Base-by-base conservation (phyloP, 2,113 vertebrate genomes). In the Hypocryptadius cinnamomeus region DNA sequence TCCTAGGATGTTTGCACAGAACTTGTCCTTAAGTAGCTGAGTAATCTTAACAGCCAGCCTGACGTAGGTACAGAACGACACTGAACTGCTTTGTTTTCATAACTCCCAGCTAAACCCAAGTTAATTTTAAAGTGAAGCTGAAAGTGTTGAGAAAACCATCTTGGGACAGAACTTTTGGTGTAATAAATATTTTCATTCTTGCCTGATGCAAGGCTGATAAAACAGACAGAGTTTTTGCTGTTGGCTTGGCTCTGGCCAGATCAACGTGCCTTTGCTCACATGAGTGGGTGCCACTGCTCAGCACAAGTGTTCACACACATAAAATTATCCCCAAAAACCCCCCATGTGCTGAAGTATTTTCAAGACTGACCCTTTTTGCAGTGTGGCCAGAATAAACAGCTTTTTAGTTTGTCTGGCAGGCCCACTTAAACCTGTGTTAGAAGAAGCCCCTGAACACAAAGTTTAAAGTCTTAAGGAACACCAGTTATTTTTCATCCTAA, bases 1-100 rank as follows among this genome's bases (percentile, higher is more conserved):
- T 65, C 25, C 28, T 71, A 57, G 53, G 82, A 74, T 95, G 93
- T 96, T 95, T 96, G 89, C 90, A 86, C 65, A 95, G 72, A 92
- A 78, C 89, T 93, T 88, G 79, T 81, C 76, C 65, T 74, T 72
- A 60, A 40, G 76, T 92, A 91, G 85, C 61, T 60, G 80, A 20
- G 72, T 30, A 91, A 92, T 78, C 76, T 90, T 24, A 88, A 40
- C 71, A 74, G 64, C 27, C 60, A 66, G 69, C 68, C 79, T 90
- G 91, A 94, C 28, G 51, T 60, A 53, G 69, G 79, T 27, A 56
- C 42, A 21, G 15, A 54, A 31, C 65, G 45, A 87, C 57, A 89
- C 60, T 63, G 79, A 57, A 7, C 66, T 80, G 68, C 77, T 95
- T 90, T 88, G 85, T 90, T 93, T 84, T 27, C 53, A 1, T 7